Evolutionary conservation across 2,888 invertebrate genomes (phyloP), one percentile per base, ranked within the genome.

Genomic region (Neoitamus cyanurus): DNA sequence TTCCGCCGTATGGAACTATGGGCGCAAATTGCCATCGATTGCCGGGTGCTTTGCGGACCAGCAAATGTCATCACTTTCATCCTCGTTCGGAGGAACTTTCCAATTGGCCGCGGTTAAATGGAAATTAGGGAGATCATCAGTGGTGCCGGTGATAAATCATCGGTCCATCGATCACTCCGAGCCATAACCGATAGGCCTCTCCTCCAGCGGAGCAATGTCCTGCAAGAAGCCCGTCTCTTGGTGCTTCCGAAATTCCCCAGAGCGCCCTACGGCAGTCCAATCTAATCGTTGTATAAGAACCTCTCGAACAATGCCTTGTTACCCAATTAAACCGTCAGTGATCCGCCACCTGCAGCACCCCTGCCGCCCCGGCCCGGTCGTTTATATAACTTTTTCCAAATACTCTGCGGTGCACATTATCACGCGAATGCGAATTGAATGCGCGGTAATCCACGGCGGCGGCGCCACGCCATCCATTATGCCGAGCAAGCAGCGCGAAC

Each of bases 51-150:
- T n/a, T n/a, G 58, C 20, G 15, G 58, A n/a, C 42, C 13, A 7
- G n/a, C n/a, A 37, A 73, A 37, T 73, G 73, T 73, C 73, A 36
- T 37, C 73, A 73, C 73, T 73, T 73, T 73, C 73, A 73, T 73
- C 36, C 36, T 73, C 73, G 31, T 70, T 30, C 5, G n/a, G 37
- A 11, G 11, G 37, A 73, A 36, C 73, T 73, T 73, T 73, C 73
- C 73, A 73, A 36, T 73, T 36, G 31, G 70, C 11, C 70, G 31
- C 31, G 31, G 31, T 70, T 70, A 70, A 70, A 30, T 70, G 30
- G 30, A 15, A 30, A 70, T 31, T 70, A 70, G 15, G 1, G 25
- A 20, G 31, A 70, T n/a, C 15, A 70, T 70, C 31, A 13, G 15
- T 31, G 70, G 31, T 70, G 25, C 42, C 25, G 20, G 58, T 9